A percentile compares a stretch with the other conserved stretches of the same genome.
These are phyloP conservation scores for Zaprionus obscuricornis DNA, from an alignment of 2,888 invertebrate species.

Conservation along the genomic window DNA sequence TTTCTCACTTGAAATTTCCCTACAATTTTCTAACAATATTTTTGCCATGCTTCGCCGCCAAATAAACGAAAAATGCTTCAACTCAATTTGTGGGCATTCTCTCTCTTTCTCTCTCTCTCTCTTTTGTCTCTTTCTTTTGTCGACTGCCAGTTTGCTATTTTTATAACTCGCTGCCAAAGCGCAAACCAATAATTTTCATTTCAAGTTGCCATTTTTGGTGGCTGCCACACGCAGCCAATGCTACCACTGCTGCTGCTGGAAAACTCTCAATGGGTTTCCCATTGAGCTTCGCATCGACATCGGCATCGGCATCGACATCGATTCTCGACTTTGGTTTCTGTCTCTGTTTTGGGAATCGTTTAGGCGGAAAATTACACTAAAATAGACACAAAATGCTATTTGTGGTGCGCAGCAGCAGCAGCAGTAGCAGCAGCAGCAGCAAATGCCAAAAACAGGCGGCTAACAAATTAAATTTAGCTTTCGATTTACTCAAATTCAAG, in stretches of 20 bases:
- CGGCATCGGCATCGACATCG: slow-evolving; percentile 2
- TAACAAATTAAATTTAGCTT: slow-evolving; percentile 28
- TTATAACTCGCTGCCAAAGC: slow-evolving; percentile 17
- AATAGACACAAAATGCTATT: slow-evolving; percentile 75
- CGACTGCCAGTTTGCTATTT: slow-evolving; percentile 40
- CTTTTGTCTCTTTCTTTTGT: slow-evolving; percentile 16
- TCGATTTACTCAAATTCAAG: too few relatives aligned
- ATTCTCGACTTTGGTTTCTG: slow-evolving; percentile 13
- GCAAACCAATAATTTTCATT: slow-evolving; percentile 71
- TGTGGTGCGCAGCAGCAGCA: slow-evolving; percentile 46
- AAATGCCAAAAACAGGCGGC: slow-evolving; percentile 48
- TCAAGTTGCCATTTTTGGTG: slow-evolving; percentile 59
- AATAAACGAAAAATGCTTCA: slow-evolving; percentile 46
- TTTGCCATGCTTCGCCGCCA: background rate
- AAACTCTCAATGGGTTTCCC: slow-evolving; percentile 7
- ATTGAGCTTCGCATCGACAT: background rate
- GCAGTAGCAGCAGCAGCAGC: slow-evolving; percentile 27
- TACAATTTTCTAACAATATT: too few relatives aligned
- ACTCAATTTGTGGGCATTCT: slow-evolving; percentile 66
- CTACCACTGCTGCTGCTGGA: slow-evolving; percentile 24
- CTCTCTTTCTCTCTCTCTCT: slow-evolving; percentile 6
- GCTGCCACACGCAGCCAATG: slow-evolving; percentile 59
- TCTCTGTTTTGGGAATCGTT: slow-evolving; percentile 44
- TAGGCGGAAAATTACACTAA: slow-evolving; percentile 75
- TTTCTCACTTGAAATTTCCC: too few relatives aligned